phyloP scores from a whole-genome alignment of 2,797 vertebrate genomes.

The Bradypodion ventrale region DNA sequence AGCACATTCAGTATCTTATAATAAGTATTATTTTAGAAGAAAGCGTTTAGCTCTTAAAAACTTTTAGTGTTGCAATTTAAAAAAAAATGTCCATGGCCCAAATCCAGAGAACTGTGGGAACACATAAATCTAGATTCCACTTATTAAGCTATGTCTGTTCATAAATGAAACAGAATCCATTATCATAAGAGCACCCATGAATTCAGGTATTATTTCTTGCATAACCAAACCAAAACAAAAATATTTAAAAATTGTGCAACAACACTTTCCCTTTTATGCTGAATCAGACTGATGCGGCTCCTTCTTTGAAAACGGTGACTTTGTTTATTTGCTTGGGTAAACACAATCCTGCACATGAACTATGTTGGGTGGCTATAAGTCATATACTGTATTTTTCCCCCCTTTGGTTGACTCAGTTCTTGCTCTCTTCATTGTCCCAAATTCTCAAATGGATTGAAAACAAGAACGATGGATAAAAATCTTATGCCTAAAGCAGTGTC shows the following conservation, averaged over 20 bases:
- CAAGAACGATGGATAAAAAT: background rate
- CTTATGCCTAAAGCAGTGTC: background rate
- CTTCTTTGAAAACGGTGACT: background rate
- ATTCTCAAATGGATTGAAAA: constrained; percentile 7
- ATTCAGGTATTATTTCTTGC: background rate
- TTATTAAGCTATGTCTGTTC: no score
- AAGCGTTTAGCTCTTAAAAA: background rate
- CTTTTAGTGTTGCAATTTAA: background rate
- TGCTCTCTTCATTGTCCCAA: background rate
- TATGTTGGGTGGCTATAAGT: background rate
- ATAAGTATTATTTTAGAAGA: background rate
- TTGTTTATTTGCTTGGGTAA: background rate
- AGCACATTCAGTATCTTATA: background rate
- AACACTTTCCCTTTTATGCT: background rate
- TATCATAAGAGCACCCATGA: background rate
- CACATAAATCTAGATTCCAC: background rate
- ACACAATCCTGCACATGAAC: background rate
- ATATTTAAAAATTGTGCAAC: no score
- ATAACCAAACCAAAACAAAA: no score
- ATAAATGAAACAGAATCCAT: no score
- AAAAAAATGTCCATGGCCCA: background rate
- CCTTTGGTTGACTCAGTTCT: background rate
- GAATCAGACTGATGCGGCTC: no score
- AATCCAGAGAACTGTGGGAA: background rate
- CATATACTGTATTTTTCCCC: background rate